A percentile compares a stretch with the other conserved stretches of the same genome.
phyloP scores from a whole-genome alignment of 2,113 vertebrate species.

The Dolichotis patagonum region DNA sequence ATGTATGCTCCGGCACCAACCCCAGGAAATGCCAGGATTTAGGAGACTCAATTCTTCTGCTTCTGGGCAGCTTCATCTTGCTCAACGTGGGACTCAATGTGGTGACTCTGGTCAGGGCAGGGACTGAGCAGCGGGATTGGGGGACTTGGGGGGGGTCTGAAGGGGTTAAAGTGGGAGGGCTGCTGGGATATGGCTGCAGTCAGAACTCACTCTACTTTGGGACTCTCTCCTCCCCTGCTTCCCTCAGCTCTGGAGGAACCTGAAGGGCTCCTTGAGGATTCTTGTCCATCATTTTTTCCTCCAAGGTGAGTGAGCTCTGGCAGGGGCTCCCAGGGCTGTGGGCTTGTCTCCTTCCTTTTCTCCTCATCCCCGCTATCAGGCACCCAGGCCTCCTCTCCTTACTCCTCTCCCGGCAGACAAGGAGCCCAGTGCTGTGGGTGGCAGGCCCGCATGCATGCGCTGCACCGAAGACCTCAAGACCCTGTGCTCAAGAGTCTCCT shows the following conservation, averaged over 20 bases:
- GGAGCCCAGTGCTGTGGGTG: not conserved
- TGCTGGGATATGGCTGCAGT: not conserved
- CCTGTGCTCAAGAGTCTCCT: slow-evolving; percentile 25
- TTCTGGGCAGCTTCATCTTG: slow-evolving; percentile 78
- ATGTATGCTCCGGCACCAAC: slow-evolving; percentile 70
- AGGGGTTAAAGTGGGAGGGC: slow-evolving; percentile 3
- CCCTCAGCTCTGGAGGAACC: slow-evolving; percentile 75
- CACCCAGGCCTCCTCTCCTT: not conserved
- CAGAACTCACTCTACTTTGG: not conserved
- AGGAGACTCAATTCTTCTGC: slow-evolving; percentile 79
- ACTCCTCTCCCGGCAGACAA: slow-evolving; percentile 53
- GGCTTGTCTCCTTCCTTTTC: not conserved
- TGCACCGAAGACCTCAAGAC: slow-evolving; percentile 58
- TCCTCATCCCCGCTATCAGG: not conserved
- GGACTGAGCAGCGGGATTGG: slow-evolving; percentile 21
- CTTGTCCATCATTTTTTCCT: slow-evolving; percentile 67
- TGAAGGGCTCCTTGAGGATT: slow-evolving; percentile 70
- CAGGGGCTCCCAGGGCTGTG: not conserved
- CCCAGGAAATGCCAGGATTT: slow-evolving; percentile 79
- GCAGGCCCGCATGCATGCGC: not conserved
- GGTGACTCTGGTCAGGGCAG: slow-evolving; percentile 79
- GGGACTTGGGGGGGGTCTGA: not conserved
- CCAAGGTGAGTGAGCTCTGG: slow-evolving; percentile 69
- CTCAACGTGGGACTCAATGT: slow-evolving; percentile 80
- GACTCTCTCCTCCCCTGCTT: not conserved